These are phyloP conservation scores for Diachasma alloeum DNA, from an alignment of 1,140 invertebrate genomes.

Conservation along the genomic window DNA sequence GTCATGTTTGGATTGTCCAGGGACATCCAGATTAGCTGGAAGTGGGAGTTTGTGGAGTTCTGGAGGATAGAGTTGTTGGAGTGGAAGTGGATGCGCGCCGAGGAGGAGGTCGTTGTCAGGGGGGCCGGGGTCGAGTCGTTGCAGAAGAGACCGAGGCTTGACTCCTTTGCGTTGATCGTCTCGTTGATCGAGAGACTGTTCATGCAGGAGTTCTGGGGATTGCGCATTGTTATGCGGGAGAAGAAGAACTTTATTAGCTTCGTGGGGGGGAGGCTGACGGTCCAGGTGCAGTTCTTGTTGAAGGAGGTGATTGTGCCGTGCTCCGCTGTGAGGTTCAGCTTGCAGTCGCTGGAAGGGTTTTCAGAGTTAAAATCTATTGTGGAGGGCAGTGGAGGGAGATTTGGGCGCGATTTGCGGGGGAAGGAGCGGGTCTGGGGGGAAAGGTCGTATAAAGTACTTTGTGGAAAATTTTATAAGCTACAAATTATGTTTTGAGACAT, in stretches of 20 bases:
- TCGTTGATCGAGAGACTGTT: neutral
- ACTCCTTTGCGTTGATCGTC: neutral
- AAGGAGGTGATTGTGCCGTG: neutral
- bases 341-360: neutral
- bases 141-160: neutral
- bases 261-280: neutral
- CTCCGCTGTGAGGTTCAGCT: neutral
- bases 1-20: neutral
- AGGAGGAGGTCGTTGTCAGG: neutral
- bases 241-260: neutral
- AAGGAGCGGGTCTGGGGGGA: no score
- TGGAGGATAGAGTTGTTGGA: neutral
- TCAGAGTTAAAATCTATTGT: no score
- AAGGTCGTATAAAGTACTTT: no score
- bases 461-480: no score
- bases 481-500: no score
- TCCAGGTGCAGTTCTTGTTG: neutral
- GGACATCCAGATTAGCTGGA: neutral
- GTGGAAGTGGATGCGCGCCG: neutral
- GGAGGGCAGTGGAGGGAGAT: no score
- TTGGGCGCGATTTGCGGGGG: no score
- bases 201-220: neutral
- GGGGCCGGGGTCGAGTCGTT: neutral
- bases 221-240: neutral
- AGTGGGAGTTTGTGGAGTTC: neutral